Evolutionary conservation across 2,113 vertebrate genomes (phyloP), one percentile per base, ranked within the genome.

Genomic region (Sclerurus mexicanus): DNA sequence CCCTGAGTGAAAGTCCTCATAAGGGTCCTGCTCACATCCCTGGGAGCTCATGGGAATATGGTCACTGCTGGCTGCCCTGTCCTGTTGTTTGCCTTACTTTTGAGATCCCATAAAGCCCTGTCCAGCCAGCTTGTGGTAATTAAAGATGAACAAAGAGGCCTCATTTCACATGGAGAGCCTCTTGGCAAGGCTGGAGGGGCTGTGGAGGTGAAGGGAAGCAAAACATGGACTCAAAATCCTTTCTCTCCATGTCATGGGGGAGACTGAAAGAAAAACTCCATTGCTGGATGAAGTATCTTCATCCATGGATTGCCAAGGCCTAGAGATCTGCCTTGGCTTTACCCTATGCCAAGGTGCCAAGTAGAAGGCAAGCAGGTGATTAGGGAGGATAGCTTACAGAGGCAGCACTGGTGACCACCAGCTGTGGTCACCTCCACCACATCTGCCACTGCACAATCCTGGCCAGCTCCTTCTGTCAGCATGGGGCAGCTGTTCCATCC

Each of bases 1-100:
- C 13, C 27, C 12, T 0, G 0, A 8, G 39, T 35, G 59, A 47
- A 40, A 86, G 8, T 82, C 27, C n/a, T 20, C 6, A 1, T 62
- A 53, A 78, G 17, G 23, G 15, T 67, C 44, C 64, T 52, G 25
- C 27, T 67, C 1, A 5, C 0, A 0, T 27, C 19, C 49, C 62
- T 4, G 8, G 69, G 60, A 90, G 39, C 40, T 62, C 0, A 0
- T 37, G 44, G 66, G 21, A 6, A n/a, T 14, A 15, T 0, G 7
- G 60, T 71, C 55, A 7, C 33, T 7, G 2, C 14, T 14, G 16
- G 16, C 11, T 73, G 22, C 49, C 56, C 7, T 7, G 25, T 52
- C 46, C 83, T 60, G 28, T 39, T 40, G 17, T 68, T 93, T 59
- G 33, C 56, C 60, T 40, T 67, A 33, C 14, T 67, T 77, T 30